These are phyloP conservation scores for Sebastes aleutianus DNA, from an alignment of 2,797 vertebrate species.

Conservation along the genomic window DNA sequence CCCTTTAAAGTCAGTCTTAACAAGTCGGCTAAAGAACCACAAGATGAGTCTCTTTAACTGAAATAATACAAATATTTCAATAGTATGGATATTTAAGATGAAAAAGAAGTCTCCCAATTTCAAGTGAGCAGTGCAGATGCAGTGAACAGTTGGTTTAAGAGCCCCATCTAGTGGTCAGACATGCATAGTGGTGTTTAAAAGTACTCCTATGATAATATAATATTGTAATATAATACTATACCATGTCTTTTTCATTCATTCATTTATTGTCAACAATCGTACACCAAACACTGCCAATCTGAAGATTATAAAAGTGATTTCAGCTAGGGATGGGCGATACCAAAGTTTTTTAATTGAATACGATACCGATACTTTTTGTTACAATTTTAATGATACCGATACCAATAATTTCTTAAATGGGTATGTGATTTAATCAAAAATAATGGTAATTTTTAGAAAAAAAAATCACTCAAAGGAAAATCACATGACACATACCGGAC, in stretches of 20 bases:
- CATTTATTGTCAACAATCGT: neutral
- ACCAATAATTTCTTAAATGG: no score
- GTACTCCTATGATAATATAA: neutral
- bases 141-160: constrained; percentile 26
- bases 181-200: neutral
- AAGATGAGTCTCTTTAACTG: neutral
- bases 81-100: neutral
- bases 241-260: neutral
- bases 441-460: no score
- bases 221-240: neutral
- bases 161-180: constrained; percentile 66
- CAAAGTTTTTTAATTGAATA: no score
- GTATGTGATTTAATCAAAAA: no score
- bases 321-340: no score
- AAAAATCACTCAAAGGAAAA: no score
- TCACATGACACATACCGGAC: no score
- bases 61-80: neutral
- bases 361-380: no score
- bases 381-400: no score
- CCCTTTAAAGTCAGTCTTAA: neutral
- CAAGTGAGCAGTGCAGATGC: neutral
- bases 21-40: neutral
- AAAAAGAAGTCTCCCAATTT: neutral
- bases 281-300: neutral
- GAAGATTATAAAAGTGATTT: neutral